Percentiles rank a stretch among this genome's conserved stretches.
Conservation (phyloP, 1,140 invertebrate genomes). For the Geopemphigus sp. region DNA sequence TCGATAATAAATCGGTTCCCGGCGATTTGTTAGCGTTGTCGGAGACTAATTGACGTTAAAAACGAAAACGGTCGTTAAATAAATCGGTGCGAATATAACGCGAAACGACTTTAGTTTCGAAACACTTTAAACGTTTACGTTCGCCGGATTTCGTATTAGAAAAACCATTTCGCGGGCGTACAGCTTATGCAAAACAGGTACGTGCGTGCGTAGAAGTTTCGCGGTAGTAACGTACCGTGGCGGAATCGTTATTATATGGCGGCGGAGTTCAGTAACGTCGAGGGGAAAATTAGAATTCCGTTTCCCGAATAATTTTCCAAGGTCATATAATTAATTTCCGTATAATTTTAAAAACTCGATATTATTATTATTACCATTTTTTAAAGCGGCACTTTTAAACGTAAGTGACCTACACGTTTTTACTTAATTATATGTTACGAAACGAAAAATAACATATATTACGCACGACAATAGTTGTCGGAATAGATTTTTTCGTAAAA, state of each 20-base stretch:
- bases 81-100: too few species aligned
- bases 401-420: not conserved
- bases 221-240: conserved; percentile 2
- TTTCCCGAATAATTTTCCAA: conserved; percentile 33
- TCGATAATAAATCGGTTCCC: too few species aligned
- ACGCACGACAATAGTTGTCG: too few species aligned
- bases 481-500: too few species aligned
- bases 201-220: conserved; percentile 27
- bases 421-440: not conserved
- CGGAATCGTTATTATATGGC: conserved; percentile 1
- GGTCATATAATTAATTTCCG: conserved; percentile 14
- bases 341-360: not conserved
- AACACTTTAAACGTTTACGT: not conserved
- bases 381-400: not conserved
- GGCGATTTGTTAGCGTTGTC: too few species aligned
- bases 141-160: not conserved
- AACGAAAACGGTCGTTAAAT: too few species aligned
- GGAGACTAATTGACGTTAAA: too few species aligned
- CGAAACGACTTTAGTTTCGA: too few species aligned
- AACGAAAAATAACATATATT: not conserved
- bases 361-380: not conserved
- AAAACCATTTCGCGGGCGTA: conserved; percentile 3
- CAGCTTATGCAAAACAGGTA: conserved; percentile 40
- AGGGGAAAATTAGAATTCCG: not conserved
- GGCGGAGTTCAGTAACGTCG: not conserved